A percentile compares a stretch with the other conserved stretches of the same genome.
Conservation (phyloP, 2,113 vertebrate species). For the Plecturocebus donacophilus region DNA sequence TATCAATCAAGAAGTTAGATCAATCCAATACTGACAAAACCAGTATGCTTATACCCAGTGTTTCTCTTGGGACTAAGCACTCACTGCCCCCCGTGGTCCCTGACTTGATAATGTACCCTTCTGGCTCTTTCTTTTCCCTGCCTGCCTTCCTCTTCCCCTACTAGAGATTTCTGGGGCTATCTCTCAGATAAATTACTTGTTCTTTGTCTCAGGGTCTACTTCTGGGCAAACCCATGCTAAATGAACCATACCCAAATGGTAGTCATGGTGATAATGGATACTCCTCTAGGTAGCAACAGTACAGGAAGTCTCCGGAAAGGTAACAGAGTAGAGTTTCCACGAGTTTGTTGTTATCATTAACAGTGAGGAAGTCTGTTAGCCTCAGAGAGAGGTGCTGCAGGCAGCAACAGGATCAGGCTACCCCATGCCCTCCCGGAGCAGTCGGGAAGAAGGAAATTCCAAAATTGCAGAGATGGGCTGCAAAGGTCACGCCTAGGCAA, state of each 20-base stretch:
- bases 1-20: neutral
- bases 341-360: neutral
- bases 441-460: neutral
- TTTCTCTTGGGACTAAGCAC: neutral
- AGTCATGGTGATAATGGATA: neutral
- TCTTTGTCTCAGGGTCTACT: neutral
- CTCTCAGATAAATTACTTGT: neutral
- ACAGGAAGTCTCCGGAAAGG: neutral
- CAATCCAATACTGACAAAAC: neutral
- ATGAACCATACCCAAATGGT: neutral
- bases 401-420: neutral
- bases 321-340: neutral
- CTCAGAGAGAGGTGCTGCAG: neutral
- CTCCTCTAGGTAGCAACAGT: neutral
- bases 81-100: neutral
- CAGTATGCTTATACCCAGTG: neutral
- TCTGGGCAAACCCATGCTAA: neutral
- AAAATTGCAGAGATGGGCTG: neutral
- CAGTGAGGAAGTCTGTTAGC: neutral
- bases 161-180: neutral
- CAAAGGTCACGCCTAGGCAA: neutral
- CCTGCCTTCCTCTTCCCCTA: neutral
- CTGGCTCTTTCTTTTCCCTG: neutral
- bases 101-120: neutral
- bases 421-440: neutral